Evolutionary conservation across 2,797 vertebrate species (phyloP), one percentile per base, ranked within the genome.

Genomic region (Gadopsis marmoratus): DNA sequence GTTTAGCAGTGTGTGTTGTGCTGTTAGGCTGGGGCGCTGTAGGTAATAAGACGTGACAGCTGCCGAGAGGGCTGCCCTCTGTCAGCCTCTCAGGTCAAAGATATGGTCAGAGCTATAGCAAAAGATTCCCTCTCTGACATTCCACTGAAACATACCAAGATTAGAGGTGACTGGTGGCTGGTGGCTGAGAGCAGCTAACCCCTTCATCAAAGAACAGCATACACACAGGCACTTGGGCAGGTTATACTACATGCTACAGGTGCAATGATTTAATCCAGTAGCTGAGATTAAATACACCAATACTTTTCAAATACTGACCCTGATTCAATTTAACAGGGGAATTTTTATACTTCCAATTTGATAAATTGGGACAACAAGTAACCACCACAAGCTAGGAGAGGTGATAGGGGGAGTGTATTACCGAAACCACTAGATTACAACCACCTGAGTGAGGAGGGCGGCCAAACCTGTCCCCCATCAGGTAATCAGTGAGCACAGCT

Each of bases 1-100:
- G 47, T 74, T 83, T 66, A 81, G 58, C 59, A 13, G 61, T 66
- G 78, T 70, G 77, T 68, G 79, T 62, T 67, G 61, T 8, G 31
- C 39, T 1, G 23, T 43, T 68, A 23, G 68, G 59, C 55, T 39
- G 63, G 47, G 64, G 61, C n/a, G 10, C 60, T 77, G 81, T 21
- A 45, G 76, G 82, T 88, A 89, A 90, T 85, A 76, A 78, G 85
- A 91, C 21, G 31, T 80, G 88, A 83, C 86, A 86, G 72, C 47
- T 53, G 85, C 81, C 33, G 41, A 68, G 76, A 76, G 83, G 60
- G 16, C 56, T 84, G 86, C 64, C 84, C 81, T 87, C 85, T 54
- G 71, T 76, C 77, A 45, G 71, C 65, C 63, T 69, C 78, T 66
- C 50, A 56, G 87, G 86, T 87, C 84, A 90, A 53, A 77, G 81